Base-by-base conservation (phyloP, 1,140 invertebrate genomes). In the Drosophila sulfurigaster region DNA sequence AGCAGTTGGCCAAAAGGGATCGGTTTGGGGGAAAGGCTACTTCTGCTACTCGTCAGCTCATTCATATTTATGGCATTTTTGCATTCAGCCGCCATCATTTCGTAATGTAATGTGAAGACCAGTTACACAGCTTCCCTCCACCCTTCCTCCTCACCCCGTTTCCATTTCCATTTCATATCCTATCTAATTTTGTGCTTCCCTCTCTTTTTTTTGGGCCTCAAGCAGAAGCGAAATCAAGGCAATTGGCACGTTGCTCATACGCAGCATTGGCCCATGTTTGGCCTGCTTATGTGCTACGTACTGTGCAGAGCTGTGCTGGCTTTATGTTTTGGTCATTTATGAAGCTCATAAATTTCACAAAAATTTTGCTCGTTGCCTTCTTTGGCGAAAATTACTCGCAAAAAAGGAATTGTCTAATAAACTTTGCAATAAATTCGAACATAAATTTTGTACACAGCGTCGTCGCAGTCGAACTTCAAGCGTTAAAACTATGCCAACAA, bases 401-500 rank as follows among this genome's bases (percentile, higher is more conserved):
- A 81, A 82, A 80, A 81, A 79, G 75, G 75, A 88, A 89, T 89
- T 85, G 81, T 89, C 85, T 89, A 89, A 89, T 89, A 89, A 89
- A 89, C 86, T 89, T 89, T 89, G 85, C 85, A 89, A 89, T 89
- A 89, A 89, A 89, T 89, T 89, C 86, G 75, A 89, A 85, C 85
- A 89, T 89, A 89, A 89, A 89, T 89, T 89, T 89, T 85, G 71
- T 90, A 90, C 81, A 86, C 80, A 85, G 48, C 75, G 78, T 52
- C 75, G 78, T 52, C 66, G 67, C 76, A 81, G 75, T 70, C 80
- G 81, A 86, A 89, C 81, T 89, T 89, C 81, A 89, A 83, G 85
- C 85, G 86, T 89, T 85, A 90, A 90, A 89, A 89, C 85, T 89
- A 89, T 89, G 85, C 85, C 85, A 89, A 89, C 85, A 89, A 89